Evolutionary conservation across 2,113 vertebrate genomes (phyloP), one percentile per base, ranked within the genome.

Genomic region (Aplodontia rufa): DNA sequence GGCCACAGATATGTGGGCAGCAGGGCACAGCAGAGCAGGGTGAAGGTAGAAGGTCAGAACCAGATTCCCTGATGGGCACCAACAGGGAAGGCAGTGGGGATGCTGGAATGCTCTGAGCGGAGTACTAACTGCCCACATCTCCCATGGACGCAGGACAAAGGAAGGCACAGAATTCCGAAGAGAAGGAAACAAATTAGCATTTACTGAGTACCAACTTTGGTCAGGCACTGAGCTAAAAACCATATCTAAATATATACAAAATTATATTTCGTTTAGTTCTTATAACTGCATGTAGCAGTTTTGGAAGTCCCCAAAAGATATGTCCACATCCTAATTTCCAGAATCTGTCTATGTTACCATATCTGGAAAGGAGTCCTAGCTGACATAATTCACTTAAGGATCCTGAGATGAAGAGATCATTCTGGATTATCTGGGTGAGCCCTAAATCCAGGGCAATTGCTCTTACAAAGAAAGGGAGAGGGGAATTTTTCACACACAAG

Each of bases 381-480:
- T 75, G 55, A 60, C 17, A 3, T 60, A 51, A 79, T 60, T 40
- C 37, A 90, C 6, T 32, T 85, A 94, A 96, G 53, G 51, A 83
- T 68, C 55, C 51, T 13, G 5, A 76, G 37, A 81, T 24, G 66
- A 88, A n/a, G 47, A 55, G 76, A 82, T 83, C 68, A 89, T 76
- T 75, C 79, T 81, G n/a, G 83, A 68, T 93, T 68, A 81, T 14
- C 93, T 40, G 28, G n/a, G 69, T 76, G 17, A 60, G 32, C 30
- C 68, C 86, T 55, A 71, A 96, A 90, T 93, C 68, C 68, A 76
- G 11, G 26, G 72, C 69, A 58, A 84, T 24, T 28, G 60, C n/a
- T 69, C 49, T 53, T 19, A 51, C 3, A 68, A 66, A 84, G 64
- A 60, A 37, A 87, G 42, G 47, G 40, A 71, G 76, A 37, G 8